phyloP scores from a whole-genome alignment of 2,797 vertebrate genomes.

The Enteromius unitaeniatus region DNA sequence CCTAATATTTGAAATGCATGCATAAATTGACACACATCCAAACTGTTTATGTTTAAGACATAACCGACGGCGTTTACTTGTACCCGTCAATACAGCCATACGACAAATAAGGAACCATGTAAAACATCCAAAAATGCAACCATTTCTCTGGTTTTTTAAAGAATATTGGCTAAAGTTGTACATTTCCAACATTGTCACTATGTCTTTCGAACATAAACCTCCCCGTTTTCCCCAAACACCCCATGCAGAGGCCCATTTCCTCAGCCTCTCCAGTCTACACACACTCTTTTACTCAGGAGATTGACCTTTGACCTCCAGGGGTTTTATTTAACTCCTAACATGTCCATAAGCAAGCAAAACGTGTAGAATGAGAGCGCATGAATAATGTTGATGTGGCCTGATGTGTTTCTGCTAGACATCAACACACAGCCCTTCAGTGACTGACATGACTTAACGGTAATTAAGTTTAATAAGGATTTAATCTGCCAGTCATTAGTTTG shows the following conservation, averaged over 20 bases:
- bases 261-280: slow-evolving; percentile 72
- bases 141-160: not conserved
- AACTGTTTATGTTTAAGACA: too few species aligned
- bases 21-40: too few species aligned
- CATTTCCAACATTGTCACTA: slow-evolving; percentile 42
- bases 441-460: not conserved
- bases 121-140: not conserved
- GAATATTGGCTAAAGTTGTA: slow-evolving; percentile 68
- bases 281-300: slow-evolving; percentile 80
- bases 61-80: too few species aligned
- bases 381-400: slow-evolving; percentile 58
- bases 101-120: too few species aligned
- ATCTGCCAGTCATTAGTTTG: not conserved
- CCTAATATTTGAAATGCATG: too few species aligned
- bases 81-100: too few species aligned
- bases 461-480: not conserved
- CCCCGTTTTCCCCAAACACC: slow-evolving; percentile 63
- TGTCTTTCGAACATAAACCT: slow-evolving; percentile 22
- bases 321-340: slow-evolving; percentile 84
- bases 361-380: slow-evolving; percentile 60
- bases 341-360: slow-evolving; percentile 82
- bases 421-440: slow-evolving; percentile 61
- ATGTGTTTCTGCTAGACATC: slow-evolving; percentile 74
- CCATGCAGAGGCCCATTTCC: slow-evolving; percentile 77
- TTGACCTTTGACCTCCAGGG: slow-evolving; percentile 77